Evolutionary conservation across 1,140 invertebrate species (phyloP), one percentile per base, ranked within the genome.

Genomic region (Camponotus pennsylvanicus): DNA sequence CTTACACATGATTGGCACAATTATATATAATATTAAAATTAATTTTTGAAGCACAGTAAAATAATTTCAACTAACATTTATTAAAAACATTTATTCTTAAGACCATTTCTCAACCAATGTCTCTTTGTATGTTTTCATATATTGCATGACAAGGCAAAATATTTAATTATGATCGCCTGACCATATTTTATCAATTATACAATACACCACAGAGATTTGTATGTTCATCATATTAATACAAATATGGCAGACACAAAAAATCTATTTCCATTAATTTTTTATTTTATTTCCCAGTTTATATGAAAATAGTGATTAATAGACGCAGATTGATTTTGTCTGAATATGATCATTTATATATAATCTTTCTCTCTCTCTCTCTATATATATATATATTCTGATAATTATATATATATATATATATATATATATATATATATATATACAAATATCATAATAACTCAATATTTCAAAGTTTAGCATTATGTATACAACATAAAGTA

Each of bases 1-100:
- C 61, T 40, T 32, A 80, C 45, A 18, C 15, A 82, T 13, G 55
- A 86, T 90, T 90, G 89, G 88, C 88, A 88, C 86, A 89, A 89
- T 82, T 82, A 42, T 37, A 32, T 55, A 32, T 66, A 86, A 13
- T 55, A 73, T 57, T 18, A 3, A 18, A 70, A 86, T 7, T 34
- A 40, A 64, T 64, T 57, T 52, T 18, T 27, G 40, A 15, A 71
- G 49, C n/a, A 52, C 4, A 42, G 55, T 73, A 52, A 76, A 87
- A 73, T 75, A 78, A 75, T 34, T 57, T 73, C 32, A 76, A 78
- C 40, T 67, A 69, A 76, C 3, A 61, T 7, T 3, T 67, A 3
- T 32, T 15, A 57, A 83, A 55, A 27, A 9, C 21, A 21, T 34
- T 13, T 4, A 18, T 69, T 52, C 13, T 76, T 7, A 40, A n/a